Percentiles rank a stretch among this genome's conserved stretches.
Conservation (phyloP, 2,113 vertebrate species). For the Aegotheles bennettii region DNA sequence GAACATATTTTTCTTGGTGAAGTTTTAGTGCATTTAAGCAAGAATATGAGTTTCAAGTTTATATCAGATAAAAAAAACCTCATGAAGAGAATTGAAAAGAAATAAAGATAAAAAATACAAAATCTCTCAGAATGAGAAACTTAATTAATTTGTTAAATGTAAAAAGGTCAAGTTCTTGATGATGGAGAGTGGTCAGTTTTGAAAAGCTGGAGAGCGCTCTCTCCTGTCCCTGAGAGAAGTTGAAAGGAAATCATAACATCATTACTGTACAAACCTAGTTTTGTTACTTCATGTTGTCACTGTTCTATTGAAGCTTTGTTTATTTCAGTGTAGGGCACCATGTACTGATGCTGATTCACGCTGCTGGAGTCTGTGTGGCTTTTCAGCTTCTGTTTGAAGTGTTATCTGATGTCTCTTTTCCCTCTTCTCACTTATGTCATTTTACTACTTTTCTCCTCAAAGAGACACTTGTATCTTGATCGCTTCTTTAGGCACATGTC, state of each 20-base stretch:
- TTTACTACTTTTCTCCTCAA: conserved; percentile 16
- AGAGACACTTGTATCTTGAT: conserved; percentile 11
- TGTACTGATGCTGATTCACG: not conserved
- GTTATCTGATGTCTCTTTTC: not conserved
- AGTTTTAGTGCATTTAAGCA: not conserved
- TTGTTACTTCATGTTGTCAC: conserved; percentile 9
- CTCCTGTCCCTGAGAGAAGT: not conserved
- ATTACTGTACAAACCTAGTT: not conserved
- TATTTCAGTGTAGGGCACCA: not conserved
- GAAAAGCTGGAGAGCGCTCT: not conserved
- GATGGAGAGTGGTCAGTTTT: not conserved
- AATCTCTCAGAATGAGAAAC: not conserved
- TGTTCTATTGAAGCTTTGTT: not conserved
- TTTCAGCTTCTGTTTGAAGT: conserved; percentile 20
- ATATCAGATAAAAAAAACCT: not conserved
- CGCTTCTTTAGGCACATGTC: not conserved
- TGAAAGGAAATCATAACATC: not conserved
- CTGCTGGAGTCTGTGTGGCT: not conserved
- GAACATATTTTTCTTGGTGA: not conserved
- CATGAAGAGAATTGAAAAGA: not conserved
- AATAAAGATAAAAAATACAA: not conserved
- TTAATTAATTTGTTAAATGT: not conserved
- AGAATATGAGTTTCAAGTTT: not conserved
- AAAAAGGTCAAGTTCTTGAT: not conserved
- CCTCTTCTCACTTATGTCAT: not conserved